These are phyloP conservation scores for Planococcus citri DNA, from an alignment of 1,140 invertebrate species.

Conservation along the genomic window DNA sequence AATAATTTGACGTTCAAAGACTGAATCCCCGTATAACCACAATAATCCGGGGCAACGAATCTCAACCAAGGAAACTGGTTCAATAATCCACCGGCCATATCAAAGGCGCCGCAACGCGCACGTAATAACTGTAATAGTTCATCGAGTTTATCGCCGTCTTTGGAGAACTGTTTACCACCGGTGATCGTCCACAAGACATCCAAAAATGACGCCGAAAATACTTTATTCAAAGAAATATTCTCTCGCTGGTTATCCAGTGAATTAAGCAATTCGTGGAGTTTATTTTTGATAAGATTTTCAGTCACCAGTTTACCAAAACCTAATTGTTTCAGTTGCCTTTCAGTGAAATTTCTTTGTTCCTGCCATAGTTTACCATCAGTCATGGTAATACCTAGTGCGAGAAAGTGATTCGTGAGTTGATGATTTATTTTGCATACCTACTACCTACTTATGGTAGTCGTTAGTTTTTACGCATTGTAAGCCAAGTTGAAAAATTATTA, in stretches of 20 bases:
- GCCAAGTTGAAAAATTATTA: not conserved
- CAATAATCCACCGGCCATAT: slow-evolving; percentile 53
- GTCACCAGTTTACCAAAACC: slow-evolving; percentile 62
- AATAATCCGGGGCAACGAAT: slow-evolving; percentile 47
- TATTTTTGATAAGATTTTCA: slow-evolving; percentile 54
- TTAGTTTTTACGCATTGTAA: not conserved
- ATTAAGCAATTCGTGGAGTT: slow-evolving; percentile 41
- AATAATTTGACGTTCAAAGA: slow-evolving; percentile 46
- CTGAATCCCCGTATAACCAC: slow-evolving; percentile 51
- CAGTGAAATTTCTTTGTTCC: slow-evolving; percentile 56
- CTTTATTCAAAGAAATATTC: slow-evolving; percentile 31
- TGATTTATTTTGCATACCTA: not conserved
- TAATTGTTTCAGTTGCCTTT: slow-evolving; percentile 52
- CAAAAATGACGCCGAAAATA: slow-evolving; percentile 40
- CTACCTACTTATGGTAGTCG: not conserved
- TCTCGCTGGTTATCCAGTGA: slow-evolving; percentile 34
- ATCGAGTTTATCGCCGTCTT: slow-evolving; percentile 35
- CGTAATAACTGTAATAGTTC: slow-evolving; percentile 48
- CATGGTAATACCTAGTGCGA: slow-evolving; percentile 51
- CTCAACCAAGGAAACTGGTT: slow-evolving; percentile 56
- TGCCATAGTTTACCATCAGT: slow-evolving; percentile 61
- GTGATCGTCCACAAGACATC: slow-evolving; percentile 62
- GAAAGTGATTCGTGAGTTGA: not conserved
- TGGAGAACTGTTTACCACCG: slow-evolving; percentile 44
- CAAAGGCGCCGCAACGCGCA: slow-evolving; percentile 47